Percentiles rank a stretch among this genome's conserved stretches.
These are phyloP conservation scores for Solen grandis DNA, from an alignment of 1,140 invertebrate genomes.

Conservation along the genomic window DNA sequence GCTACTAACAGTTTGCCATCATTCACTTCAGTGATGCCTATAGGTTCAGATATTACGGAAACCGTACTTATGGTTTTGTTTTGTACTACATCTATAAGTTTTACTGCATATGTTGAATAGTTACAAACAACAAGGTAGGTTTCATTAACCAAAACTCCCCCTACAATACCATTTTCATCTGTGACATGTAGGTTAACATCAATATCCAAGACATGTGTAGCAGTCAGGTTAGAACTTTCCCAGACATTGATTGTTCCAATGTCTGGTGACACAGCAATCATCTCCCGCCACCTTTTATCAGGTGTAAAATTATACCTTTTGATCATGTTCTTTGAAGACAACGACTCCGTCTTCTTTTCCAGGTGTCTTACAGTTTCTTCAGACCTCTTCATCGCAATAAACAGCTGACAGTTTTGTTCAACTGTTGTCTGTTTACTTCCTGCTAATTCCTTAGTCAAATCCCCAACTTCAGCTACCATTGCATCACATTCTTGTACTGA, in stretches of 20 bases:
- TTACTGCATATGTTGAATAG: too few relatives aligned
- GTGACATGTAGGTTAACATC: background rate
- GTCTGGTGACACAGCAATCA: background rate
- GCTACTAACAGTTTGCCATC: background rate
- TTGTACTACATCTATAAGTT: too few relatives aligned
- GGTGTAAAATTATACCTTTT: background rate
- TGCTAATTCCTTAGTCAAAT: too few relatives aligned
- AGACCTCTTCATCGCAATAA: background rate
- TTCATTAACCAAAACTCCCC: background rate
- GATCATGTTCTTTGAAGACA: too few relatives aligned
- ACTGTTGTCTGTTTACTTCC: too few relatives aligned
- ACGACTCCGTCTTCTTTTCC: constrained; percentile 23
- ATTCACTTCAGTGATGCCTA: background rate
- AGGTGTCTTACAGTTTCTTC: background rate
- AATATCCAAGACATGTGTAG: background rate
- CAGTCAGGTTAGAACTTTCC: too few relatives aligned
- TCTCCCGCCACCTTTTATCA: too few relatives aligned
- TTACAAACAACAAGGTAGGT: background rate
- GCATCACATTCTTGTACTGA: too few relatives aligned
- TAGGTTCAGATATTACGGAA: background rate
- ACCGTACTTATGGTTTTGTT: too few relatives aligned
- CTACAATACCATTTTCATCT: background rate
- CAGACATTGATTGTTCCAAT: background rate
- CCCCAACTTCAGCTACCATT: too few relatives aligned
- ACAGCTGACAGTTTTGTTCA: too few relatives aligned